Evolutionary conservation across 2,797 vertebrate species (phyloP).

Genomic region (Octomys mimax): DNA sequence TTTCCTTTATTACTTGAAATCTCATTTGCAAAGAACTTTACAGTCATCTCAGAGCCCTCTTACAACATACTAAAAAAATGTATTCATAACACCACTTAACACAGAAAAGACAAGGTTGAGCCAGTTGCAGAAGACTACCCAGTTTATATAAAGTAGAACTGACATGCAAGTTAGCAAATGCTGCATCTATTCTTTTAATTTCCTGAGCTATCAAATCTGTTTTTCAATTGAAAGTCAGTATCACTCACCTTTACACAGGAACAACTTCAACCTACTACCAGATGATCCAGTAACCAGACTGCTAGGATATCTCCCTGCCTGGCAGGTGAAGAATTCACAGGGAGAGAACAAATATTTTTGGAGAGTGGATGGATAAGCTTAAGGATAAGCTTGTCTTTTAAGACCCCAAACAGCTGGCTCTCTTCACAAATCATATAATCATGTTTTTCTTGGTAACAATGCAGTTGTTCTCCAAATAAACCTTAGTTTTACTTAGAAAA

Average conservation of each 20-base stretch:
- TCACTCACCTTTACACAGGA: neutral
- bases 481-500: slow-evolving; percentile 53
- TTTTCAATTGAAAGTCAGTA: neutral
- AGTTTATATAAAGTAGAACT: neutral
- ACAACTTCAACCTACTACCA: neutral
- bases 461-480: slow-evolving; percentile 37
- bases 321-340: neutral
- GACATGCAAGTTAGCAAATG: neutral
- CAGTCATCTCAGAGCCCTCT: slow-evolving; percentile 32
- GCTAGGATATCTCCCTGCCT: neutral
- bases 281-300: neutral
- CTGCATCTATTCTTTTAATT: neutral
- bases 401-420: neutral
- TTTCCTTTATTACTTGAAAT: slow-evolving; percentile 59
- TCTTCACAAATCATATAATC: neutral
- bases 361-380: neutral
- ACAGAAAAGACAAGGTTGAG: slow-evolving; percentile 1
- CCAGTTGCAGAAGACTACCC: slow-evolving; percentile 20
- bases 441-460: neutral
- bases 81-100: slow-evolving; percentile 36
- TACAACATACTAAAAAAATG: slow-evolving; percentile 35
- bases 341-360: neutral
- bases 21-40: slow-evolving; percentile 61
- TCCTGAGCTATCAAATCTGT: neutral
- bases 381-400: neutral